These are phyloP conservation scores for Mercenaria mercenaria DNA, from an alignment of 1,140 invertebrate genomes.

Conservation along the genomic window DNA sequence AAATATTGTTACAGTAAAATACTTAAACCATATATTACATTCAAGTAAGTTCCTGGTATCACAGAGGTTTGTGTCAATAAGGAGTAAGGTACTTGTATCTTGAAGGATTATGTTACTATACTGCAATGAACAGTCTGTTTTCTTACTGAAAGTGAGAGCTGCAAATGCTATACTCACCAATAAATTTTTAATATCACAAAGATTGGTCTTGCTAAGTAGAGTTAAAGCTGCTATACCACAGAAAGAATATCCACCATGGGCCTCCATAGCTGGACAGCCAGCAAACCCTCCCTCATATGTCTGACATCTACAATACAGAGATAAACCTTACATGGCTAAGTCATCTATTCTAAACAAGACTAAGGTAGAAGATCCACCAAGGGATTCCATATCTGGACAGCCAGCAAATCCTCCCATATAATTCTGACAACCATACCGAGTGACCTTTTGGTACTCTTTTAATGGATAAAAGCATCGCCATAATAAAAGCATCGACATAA, in stretches of 20 bases:
- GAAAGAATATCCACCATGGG: slow-evolving; percentile 99
- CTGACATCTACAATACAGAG: slow-evolving; percentile 91
- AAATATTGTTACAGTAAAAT: too few relatives aligned
- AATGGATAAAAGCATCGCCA: too few relatives aligned
- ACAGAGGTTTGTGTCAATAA: too few relatives aligned
- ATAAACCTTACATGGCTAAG: slow-evolving; percentile 34
- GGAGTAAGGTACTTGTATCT: too few relatives aligned
- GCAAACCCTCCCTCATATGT: slow-evolving; percentile 99
- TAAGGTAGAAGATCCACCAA: slow-evolving; percentile 99
- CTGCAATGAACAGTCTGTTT: too few relatives aligned
- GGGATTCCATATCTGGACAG: slow-evolving; percentile 97
- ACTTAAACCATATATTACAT: too few relatives aligned
- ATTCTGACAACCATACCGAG: slow-evolving; percentile 95
- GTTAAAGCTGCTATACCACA: slow-evolving; percentile 96
- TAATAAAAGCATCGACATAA: too few relatives aligned
- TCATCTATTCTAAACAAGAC: background rate
- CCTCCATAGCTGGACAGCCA: slow-evolving; percentile 97
- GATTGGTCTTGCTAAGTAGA: slow-evolving; percentile 92
- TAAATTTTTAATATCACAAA: slow-evolving; percentile 93
- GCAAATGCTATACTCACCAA: slow-evolving; percentile 88
- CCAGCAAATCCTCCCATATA: slow-evolving; percentile 99
- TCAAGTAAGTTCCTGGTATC: too few relatives aligned
- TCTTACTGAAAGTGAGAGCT: too few relatives aligned
- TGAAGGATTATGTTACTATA: too few relatives aligned
- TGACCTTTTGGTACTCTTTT: too few relatives aligned